Evolutionary conservation across 2,113 vertebrate genomes (phyloP).

Genomic region (Psammodynastes pulverulentus): DNA sequence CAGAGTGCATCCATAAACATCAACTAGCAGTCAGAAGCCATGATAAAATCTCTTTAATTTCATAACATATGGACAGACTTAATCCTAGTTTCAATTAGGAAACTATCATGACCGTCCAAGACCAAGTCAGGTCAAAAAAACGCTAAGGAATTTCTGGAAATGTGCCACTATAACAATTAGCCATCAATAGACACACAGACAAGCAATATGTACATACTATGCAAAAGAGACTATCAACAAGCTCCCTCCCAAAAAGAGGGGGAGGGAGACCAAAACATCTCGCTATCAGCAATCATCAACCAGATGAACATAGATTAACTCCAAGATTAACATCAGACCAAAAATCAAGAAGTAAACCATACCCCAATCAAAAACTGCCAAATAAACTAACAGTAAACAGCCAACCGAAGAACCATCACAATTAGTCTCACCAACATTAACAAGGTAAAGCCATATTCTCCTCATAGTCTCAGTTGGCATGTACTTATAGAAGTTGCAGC

Average conservation of each 20-base stretch:
- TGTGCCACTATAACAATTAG: not conserved
- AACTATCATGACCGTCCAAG: not conserved
- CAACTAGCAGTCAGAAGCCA: not conserved
- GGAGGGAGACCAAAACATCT: too few species aligned
- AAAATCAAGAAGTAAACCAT: not conserved
- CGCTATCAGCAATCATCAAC: not conserved
- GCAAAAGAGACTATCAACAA: not conserved
- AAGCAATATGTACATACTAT: not conserved
- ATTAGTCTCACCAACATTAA: not conserved
- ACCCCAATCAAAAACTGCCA: not conserved
- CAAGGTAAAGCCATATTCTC: not conserved
- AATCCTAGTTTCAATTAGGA: not conserved
- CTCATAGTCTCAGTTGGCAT: not conserved
- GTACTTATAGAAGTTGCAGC: not conserved
- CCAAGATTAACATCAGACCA: not conserved
- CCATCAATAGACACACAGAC: not conserved
- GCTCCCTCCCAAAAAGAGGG: too few species aligned
- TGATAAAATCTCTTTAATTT: not conserved
- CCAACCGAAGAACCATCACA: not conserved
- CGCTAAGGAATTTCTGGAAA: not conserved
- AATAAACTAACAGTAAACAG: not conserved
- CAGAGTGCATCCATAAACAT: too few species aligned
- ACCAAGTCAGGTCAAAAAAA: not conserved
- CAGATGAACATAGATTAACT: not conserved
- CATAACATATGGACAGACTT: not conserved